Evolutionary conservation across 1,140 invertebrate species (phyloP).

Genomic region (Aphaenogaster floridana): DNA sequence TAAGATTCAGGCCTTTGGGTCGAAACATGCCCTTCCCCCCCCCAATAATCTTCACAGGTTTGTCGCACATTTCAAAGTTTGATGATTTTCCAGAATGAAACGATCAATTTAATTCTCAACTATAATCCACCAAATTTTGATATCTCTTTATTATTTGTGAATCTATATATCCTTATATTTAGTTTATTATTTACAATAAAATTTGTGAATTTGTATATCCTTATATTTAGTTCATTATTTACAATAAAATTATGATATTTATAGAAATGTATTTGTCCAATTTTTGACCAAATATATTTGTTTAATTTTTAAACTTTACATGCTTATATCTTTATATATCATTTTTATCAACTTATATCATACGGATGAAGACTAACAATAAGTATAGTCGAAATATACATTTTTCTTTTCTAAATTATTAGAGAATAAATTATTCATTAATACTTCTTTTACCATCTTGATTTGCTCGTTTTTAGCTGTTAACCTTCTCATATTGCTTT

Average conservation of each 20-base stretch:
- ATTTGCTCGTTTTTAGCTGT: too few species aligned
- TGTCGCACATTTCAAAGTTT: neutral
- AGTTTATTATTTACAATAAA: neutral
- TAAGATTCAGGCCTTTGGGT: slow-evolving; percentile 6
- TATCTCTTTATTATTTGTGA: neutral
- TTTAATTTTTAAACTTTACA: too few species aligned
- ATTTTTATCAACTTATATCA: too few species aligned
- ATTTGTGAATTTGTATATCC: neutral
- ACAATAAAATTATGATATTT: neutral
- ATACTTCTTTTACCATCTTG: too few species aligned
- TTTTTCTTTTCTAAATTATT: too few species aligned
- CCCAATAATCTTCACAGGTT: neutral
- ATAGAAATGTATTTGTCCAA: neutral
- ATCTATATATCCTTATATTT: neutral
- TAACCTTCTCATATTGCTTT: too few species aligned
- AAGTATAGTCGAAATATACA: too few species aligned
- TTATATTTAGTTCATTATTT: neutral
- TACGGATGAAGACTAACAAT: too few species aligned
- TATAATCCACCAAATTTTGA: neutral
- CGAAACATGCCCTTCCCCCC: neutral
- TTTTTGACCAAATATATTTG: neutral
- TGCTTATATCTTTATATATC: too few species aligned
- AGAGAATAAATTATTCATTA: too few species aligned
- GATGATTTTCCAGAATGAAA: neutral
- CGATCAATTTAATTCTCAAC: slow-evolving; percentile 9